Evolutionary conservation across 2,797 vertebrate genomes (phyloP), one percentile per base, ranked within the genome.

Genomic region (Peromyscus nudipes): DNA sequence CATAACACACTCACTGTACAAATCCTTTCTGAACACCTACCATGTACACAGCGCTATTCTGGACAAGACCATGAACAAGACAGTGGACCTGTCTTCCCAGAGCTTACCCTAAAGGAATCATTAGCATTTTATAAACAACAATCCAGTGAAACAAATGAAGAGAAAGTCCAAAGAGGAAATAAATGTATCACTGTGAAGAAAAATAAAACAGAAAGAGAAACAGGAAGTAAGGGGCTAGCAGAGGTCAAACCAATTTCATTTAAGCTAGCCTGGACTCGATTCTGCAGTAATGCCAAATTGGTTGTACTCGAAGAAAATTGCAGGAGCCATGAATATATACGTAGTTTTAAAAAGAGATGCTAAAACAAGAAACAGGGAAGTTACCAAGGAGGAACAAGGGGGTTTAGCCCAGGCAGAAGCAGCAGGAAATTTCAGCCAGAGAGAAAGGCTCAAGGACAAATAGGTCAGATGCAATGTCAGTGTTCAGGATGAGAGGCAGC

Each of bases 181-280:
- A 85, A 73, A 60, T 34, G 8, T 46, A 23, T n/a, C 52, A 23
- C 76, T 76, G 52, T 9, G 29, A 86, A 46, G 60, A 95, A 97
- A 95, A 97, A 92, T 37, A 92, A 86, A 84, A 25, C 46, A 67
- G 27, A 17, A 83, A 60, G 34, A 31, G 49, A 31, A 87, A 89
- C 73, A 46, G 0, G 71, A 77, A 64, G 55, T 57, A 46, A 40
- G n/a, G 84, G 89, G 73, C 46, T n/a, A 87, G 49, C 5, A 27
- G n/a, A 91, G 25, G 40, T 6, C 2, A 16, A 16, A 86, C 27
- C 43, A 75, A 86, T 92, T 94, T 69, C 40, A 85, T 29, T 57
- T 29, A 75, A 46, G 10, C 25, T 67, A n/a, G 81, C 64, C 49
- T 88, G 52, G 77, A 91, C 87, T 4, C 52, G 23, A 82, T 4